These are phyloP conservation scores for Acrocephalus kingi DNA, from an alignment of 2,113 vertebrate species.

Conservation along the genomic window DNA sequence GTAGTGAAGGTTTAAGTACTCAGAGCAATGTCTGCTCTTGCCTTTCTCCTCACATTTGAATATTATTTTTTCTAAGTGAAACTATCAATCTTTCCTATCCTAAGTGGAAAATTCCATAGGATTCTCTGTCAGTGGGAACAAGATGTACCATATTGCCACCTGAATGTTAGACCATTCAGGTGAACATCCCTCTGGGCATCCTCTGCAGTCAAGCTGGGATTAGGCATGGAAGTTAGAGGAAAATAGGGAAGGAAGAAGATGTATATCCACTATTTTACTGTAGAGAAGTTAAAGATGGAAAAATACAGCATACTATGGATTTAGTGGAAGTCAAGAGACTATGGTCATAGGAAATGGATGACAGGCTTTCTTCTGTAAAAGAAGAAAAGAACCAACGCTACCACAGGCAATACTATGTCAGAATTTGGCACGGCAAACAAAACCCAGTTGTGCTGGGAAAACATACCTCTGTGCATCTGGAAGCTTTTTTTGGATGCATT, in stretches of 20 bases:
- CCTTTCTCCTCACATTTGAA: not conserved
- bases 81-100: not conserved
- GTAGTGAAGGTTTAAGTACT: not conserved
- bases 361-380: not conserved
- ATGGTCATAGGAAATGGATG: not conserved
- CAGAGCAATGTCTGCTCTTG: not conserved
- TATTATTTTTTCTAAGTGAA: not conserved
- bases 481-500: not conserved
- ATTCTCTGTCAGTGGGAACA: too few species aligned
- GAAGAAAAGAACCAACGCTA: not conserved
- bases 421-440: not conserved
- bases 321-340: not conserved
- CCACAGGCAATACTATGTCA: not conserved
- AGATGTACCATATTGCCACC: too few species aligned
- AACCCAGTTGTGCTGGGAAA: not conserved
- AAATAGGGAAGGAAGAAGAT: not conserved
- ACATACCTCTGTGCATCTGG: not conserved
- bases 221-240: not conserved
- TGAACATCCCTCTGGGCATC: too few species aligned
- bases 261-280: not conserved
- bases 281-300: not conserved
- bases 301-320: not conserved
- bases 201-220: too few species aligned
- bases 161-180: too few species aligned
- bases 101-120: not conserved